Base-by-base conservation (phyloP, 2,113 vertebrate species). In the Felis catus region DNA sequence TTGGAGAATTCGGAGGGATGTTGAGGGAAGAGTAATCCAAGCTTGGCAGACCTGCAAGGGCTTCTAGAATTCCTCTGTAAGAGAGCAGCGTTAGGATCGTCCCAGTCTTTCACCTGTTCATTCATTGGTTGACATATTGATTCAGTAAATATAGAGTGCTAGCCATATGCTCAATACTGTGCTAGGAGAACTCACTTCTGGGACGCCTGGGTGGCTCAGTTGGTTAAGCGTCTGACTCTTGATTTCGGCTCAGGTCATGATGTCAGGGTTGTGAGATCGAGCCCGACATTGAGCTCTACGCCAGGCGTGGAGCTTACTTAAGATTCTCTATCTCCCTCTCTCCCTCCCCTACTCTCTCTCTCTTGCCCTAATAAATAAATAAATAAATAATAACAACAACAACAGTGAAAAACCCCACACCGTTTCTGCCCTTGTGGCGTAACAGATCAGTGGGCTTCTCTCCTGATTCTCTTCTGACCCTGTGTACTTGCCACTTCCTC, bases 41-140 rank as follows among this genome's bases (percentile, higher is more conserved):
- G 39, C 13, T 55, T 58, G 45, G 29, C 0, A 0, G 70, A 53
- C 4, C 70, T 45, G 7, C 4, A 39, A 13, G 51, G 3, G 11
- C 48, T 31, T 14, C 0, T 27, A 0, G 1, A 63, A 1, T 89
- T 88, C 58, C 18, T 21, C 81, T 85, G 7, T 65, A 0, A 31
- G 18, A 51, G 29, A 51, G 25, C 21, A 11, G 21, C 11, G 0
- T 45, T 21, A 11, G n/a, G 9, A 2, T 68, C 27, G 31, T 36
- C 55, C 53, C n/a, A 48, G 45, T 25, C 65, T 91, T 78, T 68
- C 13, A 7, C 27, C 39, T 23, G 19, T 65, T 45, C 5, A 13
- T 45, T 88, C 78, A 48, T 88, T 79, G 66, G 33, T 58, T n/a
- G 81, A 19, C 45, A 2, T 7, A 23, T 21, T 13, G 41, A 14